A percentile compares a stretch with the other conserved stretches of the same genome.
These are phyloP conservation scores for Petaurus breviceps DNA, from an alignment of 2,113 vertebrate species.

Conservation along the genomic window DNA sequence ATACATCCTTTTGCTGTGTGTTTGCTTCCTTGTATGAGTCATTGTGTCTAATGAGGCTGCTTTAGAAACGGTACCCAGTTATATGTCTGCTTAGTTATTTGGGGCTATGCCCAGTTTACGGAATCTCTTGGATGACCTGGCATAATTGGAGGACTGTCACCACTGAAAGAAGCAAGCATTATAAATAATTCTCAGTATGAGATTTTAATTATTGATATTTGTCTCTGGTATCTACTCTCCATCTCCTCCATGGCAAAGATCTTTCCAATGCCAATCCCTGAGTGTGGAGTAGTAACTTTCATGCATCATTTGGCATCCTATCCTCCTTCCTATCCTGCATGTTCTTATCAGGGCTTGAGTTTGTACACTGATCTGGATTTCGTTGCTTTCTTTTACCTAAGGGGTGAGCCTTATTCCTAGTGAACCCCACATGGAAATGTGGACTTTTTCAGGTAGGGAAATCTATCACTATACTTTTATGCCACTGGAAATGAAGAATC, in stretches of 20 bases:
- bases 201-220: neutral
- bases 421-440: neutral
- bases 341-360: neutral
- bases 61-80: neutral
- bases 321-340: neutral
- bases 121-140: too few species aligned
- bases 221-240: neutral
- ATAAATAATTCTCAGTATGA: neutral
- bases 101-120: too few species aligned
- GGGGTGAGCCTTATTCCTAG: neutral
- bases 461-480: neutral
- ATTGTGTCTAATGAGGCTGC: neutral
- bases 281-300: neutral
- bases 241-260: neutral
- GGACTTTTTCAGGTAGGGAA: neutral
- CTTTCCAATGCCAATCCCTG: neutral
- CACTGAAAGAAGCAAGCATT: neutral
- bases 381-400: neutral
- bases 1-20: neutral
- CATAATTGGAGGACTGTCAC: too few species aligned
- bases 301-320: neutral
- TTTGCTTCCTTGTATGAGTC: neutral
- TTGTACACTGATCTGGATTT: neutral
- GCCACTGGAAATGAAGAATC: neutral
- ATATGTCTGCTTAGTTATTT: too few species aligned